Base-by-base conservation (phyloP, 2,888 invertebrate genomes). In the Hyposoter didymator region DNA sequence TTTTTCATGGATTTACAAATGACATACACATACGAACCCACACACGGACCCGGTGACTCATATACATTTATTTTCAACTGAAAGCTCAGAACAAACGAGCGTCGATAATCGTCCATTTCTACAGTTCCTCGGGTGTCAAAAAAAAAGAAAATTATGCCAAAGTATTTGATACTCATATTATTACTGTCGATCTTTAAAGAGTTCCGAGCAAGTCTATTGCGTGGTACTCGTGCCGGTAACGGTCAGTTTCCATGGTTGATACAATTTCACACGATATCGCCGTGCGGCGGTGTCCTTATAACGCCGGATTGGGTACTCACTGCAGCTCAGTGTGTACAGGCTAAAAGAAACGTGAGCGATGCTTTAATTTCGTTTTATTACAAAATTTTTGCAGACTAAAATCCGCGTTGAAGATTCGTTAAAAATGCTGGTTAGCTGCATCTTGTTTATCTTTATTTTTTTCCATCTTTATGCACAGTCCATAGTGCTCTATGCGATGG, bases 241-340 rank as follows among this genome's bases (percentile, higher is more conserved):
- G 88, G 89, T 22, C 88, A 91, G 12, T 91, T 91, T 86, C 91
- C 90, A 12, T 91, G 90, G 90, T 78, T 91, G 35, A 84, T 91
- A 82, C 91, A 91, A 73, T 91, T 91, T 84, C 87, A 91, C 86
- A 91, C 91, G 28, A 84, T 91, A 76, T 74, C 76, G 59, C 90
- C 91, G 69, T 91, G 91, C 75, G 90, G 91, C 28, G 91, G 91
- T 45, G 86, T 90, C 49, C 87, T 91, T 19, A 78, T 91, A 52
- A 88, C 89, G 17, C 86, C 89, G 28, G 91, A 91, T 55, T 91
- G 91, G 91, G 89, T 91, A 35, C 84, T 90, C 69, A 91, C 91
- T 2, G 89, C 91, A 10, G 91, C 91, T 7, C 90, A 91, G 86
- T 91, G 91, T 67, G 89, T 91, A 22, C 88, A 89, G 73, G 85